Evolutionary conservation across 2,888 invertebrate genomes (phyloP), one percentile per base, ranked within the genome.

Genomic region (Apodemia hepburni): DNA sequence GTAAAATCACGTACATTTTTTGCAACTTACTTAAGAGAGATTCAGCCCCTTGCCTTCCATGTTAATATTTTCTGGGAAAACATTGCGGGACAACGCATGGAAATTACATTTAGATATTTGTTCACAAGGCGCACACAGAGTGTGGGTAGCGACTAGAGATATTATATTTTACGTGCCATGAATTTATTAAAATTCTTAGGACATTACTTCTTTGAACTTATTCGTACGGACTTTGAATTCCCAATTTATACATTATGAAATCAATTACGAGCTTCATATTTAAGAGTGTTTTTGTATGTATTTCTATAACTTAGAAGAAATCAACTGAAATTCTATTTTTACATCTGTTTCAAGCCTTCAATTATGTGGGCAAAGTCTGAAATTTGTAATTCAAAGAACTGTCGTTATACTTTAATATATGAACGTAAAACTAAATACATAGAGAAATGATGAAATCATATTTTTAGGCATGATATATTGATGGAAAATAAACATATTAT

Each of bases 1-100:
- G 90, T 91, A 86, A 91, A 91, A 91, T 91, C 91, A 91, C 91
- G 91, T 91, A 91, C 88, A 90, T 91, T 91, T 91, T 91, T 91
- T 91, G 90, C 90, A 91, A 91, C 90, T 91, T 91, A 91, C 91
- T 91, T 90, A 91, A 85, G 85, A 89, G 84, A 89, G 88, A 88
- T 85, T 87, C 88, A 87, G 89, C 85, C 90, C 87, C 89, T 87
- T 87, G 84, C 85, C 85, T 86, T 85, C 82, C 81, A 89, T 90
- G 91, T 91, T 90, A 90, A 91, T 91, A 90, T 91, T 90, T 90
- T 90, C 84, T 86, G 87, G 87, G 84, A 87, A 91, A 89, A 91
- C 90, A 90, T 89, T 88, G 90, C 85, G 87, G 88, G 90, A 90
- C 90, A 87, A 87, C 87, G 87, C 87, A 91, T 90, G 88, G 89